Evolutionary conservation across 2,888 invertebrate genomes (phyloP).

Genomic region (Hylaea fasciaria): DNA sequence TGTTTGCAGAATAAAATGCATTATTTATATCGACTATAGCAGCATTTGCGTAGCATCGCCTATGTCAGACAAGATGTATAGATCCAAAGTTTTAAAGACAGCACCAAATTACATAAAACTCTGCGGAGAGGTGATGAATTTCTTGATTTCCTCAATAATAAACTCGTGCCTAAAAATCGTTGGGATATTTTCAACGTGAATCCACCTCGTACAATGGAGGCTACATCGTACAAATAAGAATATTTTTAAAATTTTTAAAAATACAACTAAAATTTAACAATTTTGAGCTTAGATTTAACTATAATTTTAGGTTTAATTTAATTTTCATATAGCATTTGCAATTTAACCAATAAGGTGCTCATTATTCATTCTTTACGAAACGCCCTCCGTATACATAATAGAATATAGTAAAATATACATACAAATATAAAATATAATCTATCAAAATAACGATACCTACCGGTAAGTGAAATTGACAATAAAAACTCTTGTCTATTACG

Average conservation of each 20-base stretch:
- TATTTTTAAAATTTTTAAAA: no score
- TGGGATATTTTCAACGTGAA: background rate
- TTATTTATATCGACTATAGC: conserved; percentile 31
- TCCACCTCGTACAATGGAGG: background rate
- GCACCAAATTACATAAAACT: conserved; percentile 41
- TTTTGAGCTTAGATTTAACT: no score
- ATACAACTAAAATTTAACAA: no score
- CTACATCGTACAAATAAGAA: no score
- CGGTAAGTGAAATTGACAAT: no score
- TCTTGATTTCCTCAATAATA: no score
- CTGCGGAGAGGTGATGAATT: conserved; percentile 29
- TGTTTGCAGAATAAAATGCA: conserved; percentile 56
- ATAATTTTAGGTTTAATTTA: no score
- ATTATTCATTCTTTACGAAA: background rate
- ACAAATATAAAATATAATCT: background rate
- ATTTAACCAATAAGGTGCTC: no score
- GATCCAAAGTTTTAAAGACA: conserved; percentile 26
- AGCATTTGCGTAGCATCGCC: conserved; percentile 4
- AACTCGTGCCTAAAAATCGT: background rate
- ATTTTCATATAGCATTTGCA: no score
- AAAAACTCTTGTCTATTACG: background rate
- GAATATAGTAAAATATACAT: background rate
- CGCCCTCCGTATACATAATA: no score
- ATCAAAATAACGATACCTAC: background rate
- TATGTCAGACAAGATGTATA: conserved; percentile 30